Evolutionary conservation across 1,140 invertebrate genomes (phyloP), one percentile per base, ranked within the genome.

Genomic region (Colletes latitarsis): DNA sequence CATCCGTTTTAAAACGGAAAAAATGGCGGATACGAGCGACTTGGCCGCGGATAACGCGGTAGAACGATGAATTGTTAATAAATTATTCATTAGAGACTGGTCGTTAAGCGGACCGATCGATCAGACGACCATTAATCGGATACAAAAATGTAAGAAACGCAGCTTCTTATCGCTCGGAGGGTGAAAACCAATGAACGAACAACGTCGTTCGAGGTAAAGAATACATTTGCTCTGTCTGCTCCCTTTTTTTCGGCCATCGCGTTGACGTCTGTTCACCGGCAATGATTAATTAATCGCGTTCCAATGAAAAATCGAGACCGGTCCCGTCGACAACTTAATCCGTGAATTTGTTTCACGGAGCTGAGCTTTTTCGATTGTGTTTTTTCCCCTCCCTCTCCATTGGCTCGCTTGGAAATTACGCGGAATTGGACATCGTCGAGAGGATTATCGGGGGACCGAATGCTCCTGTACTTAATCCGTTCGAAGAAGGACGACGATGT

Each of bases 31-130:
- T 30, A 30, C 30, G 30, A 30, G 30, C 30, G 30, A 30, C 30
- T 30, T 0, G 30, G 30, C 30, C 30, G 30, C 30, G 30, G 30
- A 2, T 30, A 30, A 30, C 30, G 30, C n/a, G 49, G 12, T 53
- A 52, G 64, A 49, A 14, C 72, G 82, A 84, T 85, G 82, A 86
- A 88, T 84, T 88, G 84, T 88, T 82, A 82, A 84, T 88, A 86
- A 88, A 86, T 86, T 84, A 88, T 88, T 88, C 84, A 88, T 88
- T 77, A 88, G 76, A 39, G 21, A 46, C 12, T 43, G 30, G 41
- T 71, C 6, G 71, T 58, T 79, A 67, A 49, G 77, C 70, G 41
- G 67, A 62, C 55, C 79, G 75, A 86, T 81, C 70, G 75, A 75
- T 55, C 67, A 72, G 68, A 49, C 77, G 71, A 58, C 78, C 69